Evolutionary conservation across 2,888 invertebrate genomes (phyloP), one percentile per base, ranked within the genome.

Genomic region (Diarsia dahlii): DNA sequence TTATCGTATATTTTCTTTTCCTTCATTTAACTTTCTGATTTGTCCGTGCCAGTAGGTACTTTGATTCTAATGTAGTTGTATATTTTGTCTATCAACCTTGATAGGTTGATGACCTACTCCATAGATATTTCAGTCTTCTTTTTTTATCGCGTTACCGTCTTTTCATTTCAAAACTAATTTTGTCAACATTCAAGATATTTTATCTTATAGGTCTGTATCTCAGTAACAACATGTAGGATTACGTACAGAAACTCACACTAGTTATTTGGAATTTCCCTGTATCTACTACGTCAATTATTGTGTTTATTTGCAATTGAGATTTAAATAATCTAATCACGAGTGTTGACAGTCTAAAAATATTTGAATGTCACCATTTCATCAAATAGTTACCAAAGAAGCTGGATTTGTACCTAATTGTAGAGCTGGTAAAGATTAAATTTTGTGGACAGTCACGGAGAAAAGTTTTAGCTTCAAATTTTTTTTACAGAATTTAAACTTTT

Each of bases 231-330:
- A 34, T 54, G 46, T 23, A 50, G 23, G 23, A 56, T 78, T n/a
- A 60, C 4, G 45, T 28, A 20, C 5, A 34, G 6, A 71, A 70
- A 64, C 34, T n/a, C 0, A 18, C 23, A 78, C 23, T 3, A 3
- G 28, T 46, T 78, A 20, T 80, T 78, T 66, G 63, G 63, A 74
- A 74, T 78, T 80, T 67, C 23, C 50, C 72, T 39, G 10, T n/a
- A 15, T 54, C 48, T 39, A 10, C 45, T 54, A 54, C 39, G 71
- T 45, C 54, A 63, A 20, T n/a, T 64, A 34, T 0, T 10, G 39
- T 64, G n/a, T 72, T 58, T 78, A 78, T 78, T 64, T 78, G 54
- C 50, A 50, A 34, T 20, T 34, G 39, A 64, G 45, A 78, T 77
- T 45, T n/a, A 64, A 71, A 71, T 77, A 71, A 78, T 71, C 71